These are phyloP conservation scores for Bugula neritina DNA, from an alignment of 2,888 invertebrate genomes.

Conservation along the genomic window DNA sequence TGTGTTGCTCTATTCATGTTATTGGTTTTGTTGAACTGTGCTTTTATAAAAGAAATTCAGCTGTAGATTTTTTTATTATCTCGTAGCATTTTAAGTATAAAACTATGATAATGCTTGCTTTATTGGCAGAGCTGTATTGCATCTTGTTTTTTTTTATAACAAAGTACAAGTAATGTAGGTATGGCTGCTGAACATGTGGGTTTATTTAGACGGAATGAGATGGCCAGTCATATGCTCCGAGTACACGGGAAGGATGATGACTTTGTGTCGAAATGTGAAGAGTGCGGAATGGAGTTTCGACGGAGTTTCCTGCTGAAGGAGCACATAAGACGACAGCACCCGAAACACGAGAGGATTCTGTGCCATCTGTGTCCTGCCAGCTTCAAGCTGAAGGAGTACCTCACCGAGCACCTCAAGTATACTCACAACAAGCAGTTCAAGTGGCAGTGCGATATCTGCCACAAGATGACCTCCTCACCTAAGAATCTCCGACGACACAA, in stretches of 20 bases:
- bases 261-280: constrained; percentile 11
- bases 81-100: too few relatives aligned
- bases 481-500: constrained; percentile 19
- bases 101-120: too few relatives aligned
- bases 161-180: too few relatives aligned
- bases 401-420: constrained; percentile 25
- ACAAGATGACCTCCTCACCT: constrained; percentile 19
- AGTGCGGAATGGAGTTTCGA: constrained; percentile 7
- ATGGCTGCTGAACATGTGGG: too few relatives aligned
- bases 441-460: constrained; percentile 23
- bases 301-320: constrained; percentile 15
- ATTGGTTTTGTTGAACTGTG: too few relatives aligned
- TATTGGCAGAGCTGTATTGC: too few relatives aligned
- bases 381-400: constrained; percentile 23
- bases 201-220: constrained; percentile 14
- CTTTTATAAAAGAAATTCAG: too few relatives aligned
- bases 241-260: constrained; percentile 19
- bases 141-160: too few relatives aligned
- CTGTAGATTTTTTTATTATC: too few relatives aligned
- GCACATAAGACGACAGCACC: constrained; percentile 23
- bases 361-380: constrained; percentile 25
- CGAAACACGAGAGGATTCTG: constrained; percentile 11
- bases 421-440: constrained; percentile 25
- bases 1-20: not conserved
- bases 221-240: constrained; percentile 11